Conservation (phyloP, 2,888 invertebrate genomes). For the Noctua pronuba region DNA sequence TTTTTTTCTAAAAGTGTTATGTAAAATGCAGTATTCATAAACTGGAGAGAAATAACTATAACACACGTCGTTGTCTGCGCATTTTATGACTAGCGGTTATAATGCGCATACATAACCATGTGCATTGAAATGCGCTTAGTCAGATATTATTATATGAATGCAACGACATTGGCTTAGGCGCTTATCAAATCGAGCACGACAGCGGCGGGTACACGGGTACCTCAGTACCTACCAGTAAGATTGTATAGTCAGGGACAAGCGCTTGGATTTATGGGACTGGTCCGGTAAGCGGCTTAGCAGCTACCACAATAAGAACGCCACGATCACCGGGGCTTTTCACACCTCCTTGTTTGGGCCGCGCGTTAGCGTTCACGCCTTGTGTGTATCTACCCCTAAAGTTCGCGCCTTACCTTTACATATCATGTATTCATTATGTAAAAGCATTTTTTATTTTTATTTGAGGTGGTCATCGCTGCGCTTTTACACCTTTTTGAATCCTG, state of each 20-base stretch:
- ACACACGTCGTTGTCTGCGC: neutral
- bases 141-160: slow-evolving; percentile 51
- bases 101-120: slow-evolving; percentile 28
- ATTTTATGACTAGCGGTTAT: slow-evolving; percentile 14
- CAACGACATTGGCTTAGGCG: slow-evolving; percentile 53
- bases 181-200: slow-evolving; percentile 57
- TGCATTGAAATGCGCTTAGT: slow-evolving; percentile 53
- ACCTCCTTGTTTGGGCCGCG: slow-evolving; percentile 87
- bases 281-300: slow-evolving; percentile 86
- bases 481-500: slow-evolving; percentile 58
- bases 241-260: slow-evolving; percentile 59
- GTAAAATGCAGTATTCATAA: slow-evolving; percentile 36
- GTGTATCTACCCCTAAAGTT: slow-evolving; percentile 87
- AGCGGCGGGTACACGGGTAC: slow-evolving; percentile 41
- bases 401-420: slow-evolving; percentile 87
- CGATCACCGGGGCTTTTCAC: slow-evolving; percentile 86
- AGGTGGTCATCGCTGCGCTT: slow-evolving; percentile 64
- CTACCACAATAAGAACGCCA: slow-evolving; percentile 84
- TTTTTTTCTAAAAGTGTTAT: slow-evolving; percentile 49
- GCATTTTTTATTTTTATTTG: slow-evolving; percentile 67
- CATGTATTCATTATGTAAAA: slow-evolving; percentile 81
- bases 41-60: slow-evolving; percentile 9
- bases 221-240: slow-evolving; percentile 43
- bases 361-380: slow-evolving; percentile 88
- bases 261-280: slow-evolving; percentile 83